Conservation (phyloP, 1,140 invertebrate species). For the Pseudomyrmex sp. region DNA sequence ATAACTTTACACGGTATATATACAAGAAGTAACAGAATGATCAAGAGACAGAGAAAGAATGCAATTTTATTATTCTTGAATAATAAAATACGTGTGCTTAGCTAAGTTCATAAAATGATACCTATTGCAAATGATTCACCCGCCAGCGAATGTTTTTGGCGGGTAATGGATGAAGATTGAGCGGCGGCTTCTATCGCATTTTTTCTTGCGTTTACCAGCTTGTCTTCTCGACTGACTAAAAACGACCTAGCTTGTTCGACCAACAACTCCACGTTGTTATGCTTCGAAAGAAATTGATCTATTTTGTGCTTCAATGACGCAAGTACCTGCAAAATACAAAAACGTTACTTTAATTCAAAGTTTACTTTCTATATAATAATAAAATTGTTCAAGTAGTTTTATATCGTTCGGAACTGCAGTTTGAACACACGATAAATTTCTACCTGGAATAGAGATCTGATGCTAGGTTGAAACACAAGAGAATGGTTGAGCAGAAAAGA, state of each 20-base stretch:
- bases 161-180: conserved; percentile 65
- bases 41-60: not conserved
- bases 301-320: conserved; percentile 94
- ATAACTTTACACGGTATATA: not conserved
- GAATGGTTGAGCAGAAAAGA: conserved; percentile 95
- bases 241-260: conserved; percentile 91
- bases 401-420: not conserved
- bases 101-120: conserved; percentile 63
- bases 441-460: conserved; percentile 96
- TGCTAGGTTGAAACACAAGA: conserved; percentile 94
- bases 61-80: not conserved
- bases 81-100: conserved; percentile 9
- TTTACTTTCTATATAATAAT: not conserved
- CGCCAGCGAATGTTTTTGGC: conserved; percentile 73
- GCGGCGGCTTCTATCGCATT: conserved; percentile 86
- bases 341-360: conserved; percentile 59
- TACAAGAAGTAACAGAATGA: too few relatives aligned
- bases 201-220: conserved; percentile 89
- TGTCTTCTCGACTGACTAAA: conserved; percentile 91
- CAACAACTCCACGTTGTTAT: conserved; percentile 89
- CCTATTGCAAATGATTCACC: conserved; percentile 83
- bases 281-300: conserved; percentile 91
- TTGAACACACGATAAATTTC: conserved; percentile 63
- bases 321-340: conserved; percentile 88
- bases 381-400: not conserved